Percentiles rank a stretch among this genome's conserved stretches.
These are phyloP conservation scores for Xestia sexstrigata DNA, from an alignment of 2,888 invertebrate species.

Conservation along the genomic window DNA sequence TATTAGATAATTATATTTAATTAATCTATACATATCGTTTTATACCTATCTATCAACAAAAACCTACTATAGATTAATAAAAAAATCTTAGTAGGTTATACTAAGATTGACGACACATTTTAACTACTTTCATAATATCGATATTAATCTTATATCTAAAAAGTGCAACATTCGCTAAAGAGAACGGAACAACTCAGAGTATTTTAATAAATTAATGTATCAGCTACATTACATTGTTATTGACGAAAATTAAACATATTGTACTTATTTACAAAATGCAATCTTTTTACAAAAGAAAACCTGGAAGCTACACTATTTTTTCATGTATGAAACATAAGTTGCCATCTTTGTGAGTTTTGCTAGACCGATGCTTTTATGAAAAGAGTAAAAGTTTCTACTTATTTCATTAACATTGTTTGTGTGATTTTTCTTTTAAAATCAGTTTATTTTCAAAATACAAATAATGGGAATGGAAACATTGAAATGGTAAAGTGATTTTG, in stretches of 20 bases:
- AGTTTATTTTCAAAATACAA: slow-evolving; percentile 58
- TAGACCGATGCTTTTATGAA: slow-evolving; percentile 57
- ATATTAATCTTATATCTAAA: slow-evolving; percentile 86
- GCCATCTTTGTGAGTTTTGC: slow-evolving; percentile 54
- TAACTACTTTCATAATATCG: slow-evolving; percentile 86
- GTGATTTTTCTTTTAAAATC: slow-evolving; percentile 38
- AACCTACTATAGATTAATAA: slow-evolving; percentile 83
- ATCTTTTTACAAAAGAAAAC: slow-evolving; percentile 81
- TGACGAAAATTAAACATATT: slow-evolving; percentile 78
- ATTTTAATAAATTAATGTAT: slow-evolving; percentile 89
- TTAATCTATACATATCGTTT: slow-evolving; percentile 88
- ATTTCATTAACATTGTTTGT: slow-evolving; percentile 51
- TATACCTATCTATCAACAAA: slow-evolving; percentile 89
- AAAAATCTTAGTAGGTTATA: slow-evolving; percentile 85
- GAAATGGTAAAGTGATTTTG: slow-evolving; percentile 66
- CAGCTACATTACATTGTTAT: slow-evolving; percentile 81
- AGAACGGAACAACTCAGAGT: slow-evolving; percentile 87
- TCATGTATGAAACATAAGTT: slow-evolving; percentile 61
- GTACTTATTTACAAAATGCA: slow-evolving; percentile 90
- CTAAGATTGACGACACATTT: slow-evolving; percentile 88
- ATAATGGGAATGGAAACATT: slow-evolving; percentile 57
- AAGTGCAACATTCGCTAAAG: slow-evolving; percentile 89
- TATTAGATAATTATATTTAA: slow-evolving; percentile 78
- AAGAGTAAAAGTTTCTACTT: slow-evolving; percentile 56
- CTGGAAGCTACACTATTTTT: slow-evolving; percentile 69